Evolutionary conservation across 2,888 invertebrate species (phyloP), one percentile per base, ranked within the genome.

Genomic region (Matsumyia berberina): DNA sequence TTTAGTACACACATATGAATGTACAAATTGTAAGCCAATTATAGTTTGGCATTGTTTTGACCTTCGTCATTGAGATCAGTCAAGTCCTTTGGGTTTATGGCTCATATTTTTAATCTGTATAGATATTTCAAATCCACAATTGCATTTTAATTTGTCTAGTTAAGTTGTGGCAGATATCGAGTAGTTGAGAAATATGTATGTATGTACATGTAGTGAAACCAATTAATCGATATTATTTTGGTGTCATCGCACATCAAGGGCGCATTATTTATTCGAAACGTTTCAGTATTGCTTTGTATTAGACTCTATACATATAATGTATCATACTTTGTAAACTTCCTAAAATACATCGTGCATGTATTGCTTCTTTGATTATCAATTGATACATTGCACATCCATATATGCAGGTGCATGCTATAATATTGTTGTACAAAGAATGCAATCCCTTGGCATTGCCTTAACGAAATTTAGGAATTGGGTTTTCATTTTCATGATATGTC

Each of bases 361-460:
- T 55, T 44, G 42, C 8, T 74, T 64, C 55, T 73, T 74, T 74
- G 64, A 74, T 74, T 64, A 9, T 64, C 29, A 55, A 74, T 44
- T 64, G 35, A 19, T 31, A 24, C 24, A 24, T 24, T 24, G 24
- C 4, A 24, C 4, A 24, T 24, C 24, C 24, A 4, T 24, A 24
- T 24, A 24, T 39, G 17, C 0, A n/a, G 46, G 7, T 46, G 33
- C 11, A 15, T 44, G 12, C 4, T 58, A 35, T 24, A 49, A 49
- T 49, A n/a, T 37, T 37, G 17, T 46, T 58, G 31, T 31, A 67
- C 9, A 19, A 70, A 49, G 31, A 17, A 8, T 29, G 37, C 29
- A 49, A 17, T 37, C 7, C 24, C 37, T 66, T 24, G 44, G 9
- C 42, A 15, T 42, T 46, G 19, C 19, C 19, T 4, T 19, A 17